Conservation (phyloP, 2,797 vertebrate species). For the Rhincodon typus region DNA sequence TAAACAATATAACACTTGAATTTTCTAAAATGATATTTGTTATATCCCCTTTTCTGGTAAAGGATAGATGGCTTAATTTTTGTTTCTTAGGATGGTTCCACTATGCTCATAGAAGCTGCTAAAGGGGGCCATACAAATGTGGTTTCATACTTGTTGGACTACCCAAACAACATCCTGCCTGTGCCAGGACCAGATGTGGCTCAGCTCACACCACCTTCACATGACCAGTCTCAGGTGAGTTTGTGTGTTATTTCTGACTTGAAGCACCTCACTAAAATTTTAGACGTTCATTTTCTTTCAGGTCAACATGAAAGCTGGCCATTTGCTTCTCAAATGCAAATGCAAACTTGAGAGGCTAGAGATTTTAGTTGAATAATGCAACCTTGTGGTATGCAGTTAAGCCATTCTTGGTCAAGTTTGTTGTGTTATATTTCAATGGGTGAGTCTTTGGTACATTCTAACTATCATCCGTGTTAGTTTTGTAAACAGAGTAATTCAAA, state of each 20-base stretch:
- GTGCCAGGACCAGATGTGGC: conserved; percentile 86
- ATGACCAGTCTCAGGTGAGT: conserved; percentile 93
- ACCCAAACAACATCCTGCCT: conserved; percentile 92
- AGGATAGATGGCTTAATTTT: not conserved
- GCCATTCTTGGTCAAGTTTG: not conserved
- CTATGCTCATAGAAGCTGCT: conserved; percentile 98
- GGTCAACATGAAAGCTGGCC: not conserved
- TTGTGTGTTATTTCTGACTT: not conserved
- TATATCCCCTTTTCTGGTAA: not conserved
- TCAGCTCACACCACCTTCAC: conserved; percentile 88
- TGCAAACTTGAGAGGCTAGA: not conserved
- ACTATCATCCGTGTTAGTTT: not conserved
- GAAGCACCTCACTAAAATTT: not conserved
- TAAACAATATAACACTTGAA: not conserved
- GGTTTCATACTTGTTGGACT: conserved; percentile 97
- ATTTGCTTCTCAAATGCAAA: not conserved
- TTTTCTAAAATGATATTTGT: too few relatives aligned
- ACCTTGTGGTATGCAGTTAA: not conserved
- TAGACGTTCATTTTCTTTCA: not conserved
- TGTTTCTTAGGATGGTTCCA: conserved; percentile 82
- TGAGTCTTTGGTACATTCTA: not conserved
- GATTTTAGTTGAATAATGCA: not conserved
- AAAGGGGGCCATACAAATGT: conserved; percentile 98
- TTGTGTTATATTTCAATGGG: not conserved
- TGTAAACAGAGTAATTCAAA: not conserved